phyloP scores from a whole-genome alignment of 2,797 vertebrate genomes.

The Cryptoprocta ferox region DNA sequence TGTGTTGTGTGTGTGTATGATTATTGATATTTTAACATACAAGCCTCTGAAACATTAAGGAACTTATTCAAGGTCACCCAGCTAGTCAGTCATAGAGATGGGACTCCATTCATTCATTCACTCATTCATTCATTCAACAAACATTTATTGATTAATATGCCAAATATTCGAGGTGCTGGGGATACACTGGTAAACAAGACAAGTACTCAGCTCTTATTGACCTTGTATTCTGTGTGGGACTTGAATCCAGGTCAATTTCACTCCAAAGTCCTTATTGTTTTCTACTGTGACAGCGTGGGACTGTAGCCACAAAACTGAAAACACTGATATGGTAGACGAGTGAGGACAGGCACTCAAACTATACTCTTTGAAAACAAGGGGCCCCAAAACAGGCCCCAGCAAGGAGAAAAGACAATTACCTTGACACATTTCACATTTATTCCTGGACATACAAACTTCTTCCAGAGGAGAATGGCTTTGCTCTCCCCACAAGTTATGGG shows the following conservation, averaged over 20 bases:
- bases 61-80: conserved; percentile 32
- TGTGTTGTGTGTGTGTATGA: background rate
- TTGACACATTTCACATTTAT: conserved; percentile 99
- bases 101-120: background rate
- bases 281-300: background rate
- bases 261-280: conserved; percentile 25
- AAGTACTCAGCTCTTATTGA: background rate
- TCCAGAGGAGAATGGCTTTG: conserved; percentile 96
- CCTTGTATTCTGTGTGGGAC: background rate
- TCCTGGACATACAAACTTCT: conserved; percentile 99
- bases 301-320: conserved; percentile 1
- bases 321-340: background rate
- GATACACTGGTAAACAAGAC: conserved; percentile 13
- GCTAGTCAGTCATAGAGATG: background rate
- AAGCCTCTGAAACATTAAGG: conserved; percentile 42
- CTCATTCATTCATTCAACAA: conserved; percentile 36
- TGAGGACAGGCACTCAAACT: background rate
- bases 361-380: background rate
- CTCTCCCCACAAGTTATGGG: conserved; percentile 98
- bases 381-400: background rate
- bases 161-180: background rate
- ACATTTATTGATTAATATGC: conserved; percentile 39
- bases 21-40: conserved; percentile 29
- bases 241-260: conserved; percentile 24
- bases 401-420: conserved; percentile 85